Conservation (phyloP, 1,140 invertebrate genomes). For the Vollenhovia emeryi region DNA sequence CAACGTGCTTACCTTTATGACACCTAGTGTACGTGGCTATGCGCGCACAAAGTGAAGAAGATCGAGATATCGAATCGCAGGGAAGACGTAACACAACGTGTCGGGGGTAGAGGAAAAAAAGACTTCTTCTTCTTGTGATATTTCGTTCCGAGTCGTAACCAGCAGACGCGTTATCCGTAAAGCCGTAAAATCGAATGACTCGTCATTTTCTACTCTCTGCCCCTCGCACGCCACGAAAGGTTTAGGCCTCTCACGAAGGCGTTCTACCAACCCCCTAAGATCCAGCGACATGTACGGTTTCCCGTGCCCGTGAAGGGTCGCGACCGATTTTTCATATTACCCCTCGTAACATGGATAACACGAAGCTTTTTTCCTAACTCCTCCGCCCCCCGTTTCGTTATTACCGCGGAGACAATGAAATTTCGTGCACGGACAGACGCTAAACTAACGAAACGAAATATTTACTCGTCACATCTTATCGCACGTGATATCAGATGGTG, state of each 20-base stretch:
- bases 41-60: constrained; percentile 26
- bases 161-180: constrained; percentile 61
- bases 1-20: constrained; percentile 26
- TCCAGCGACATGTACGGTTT: constrained; percentile 19
- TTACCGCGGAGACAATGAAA: constrained; percentile 47
- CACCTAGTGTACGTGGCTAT: neutral
- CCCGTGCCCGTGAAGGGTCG: neutral
- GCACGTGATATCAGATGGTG: neutral
- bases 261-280: constrained; percentile 27
- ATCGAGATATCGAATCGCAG: constrained; percentile 42
- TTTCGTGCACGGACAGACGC: constrained; percentile 37
- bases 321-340: constrained; percentile 50
- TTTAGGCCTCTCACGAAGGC: constrained; percentile 34
- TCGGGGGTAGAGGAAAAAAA: constrained; percentile 3
- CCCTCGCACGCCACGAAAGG: constrained; percentile 1
- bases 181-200: constrained; percentile 69
- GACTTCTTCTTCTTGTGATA: constrained; percentile 32
- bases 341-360: constrained; percentile 52
- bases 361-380: neutral
- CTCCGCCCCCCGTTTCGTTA: constrained; percentile 2
- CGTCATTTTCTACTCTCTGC: constrained; percentile 52
- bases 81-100: constrained; percentile 29
- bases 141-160: constrained; percentile 64
- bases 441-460: constrained; percentile 33
- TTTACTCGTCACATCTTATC: neutral